Evolutionary conservation across 2,113 vertebrate species (phyloP), one percentile per base, ranked within the genome.

Genomic region (Tursiops truncatus): DNA sequence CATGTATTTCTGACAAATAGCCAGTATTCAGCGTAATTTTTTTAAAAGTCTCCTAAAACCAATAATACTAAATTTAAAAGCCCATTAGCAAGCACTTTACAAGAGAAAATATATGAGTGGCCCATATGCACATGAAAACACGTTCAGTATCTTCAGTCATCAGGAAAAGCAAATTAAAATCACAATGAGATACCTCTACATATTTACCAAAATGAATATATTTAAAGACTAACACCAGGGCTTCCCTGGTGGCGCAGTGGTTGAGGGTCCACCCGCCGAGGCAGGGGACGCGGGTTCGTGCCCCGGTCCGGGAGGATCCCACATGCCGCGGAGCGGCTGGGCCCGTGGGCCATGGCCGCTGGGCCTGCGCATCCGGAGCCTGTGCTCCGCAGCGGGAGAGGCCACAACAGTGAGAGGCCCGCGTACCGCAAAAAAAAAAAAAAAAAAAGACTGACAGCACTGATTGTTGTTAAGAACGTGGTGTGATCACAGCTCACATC

Each of bases 61-160:
- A 77, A n/a, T 60, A 53, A 71, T 67, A 44, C 73, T 91, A 79
- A 79, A 79, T 73, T 80, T 18, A 63, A 77, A 87, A 85, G 65
- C 20, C 36, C 9, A 70, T 25, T 53, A 79, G 33, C 17, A 73
- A 88, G 63, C 62, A 71, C 26, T 74, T 86, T 20, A 67, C 60
- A 74, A 74, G n/a, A 87, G 33, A 88, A 94, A 76, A 65, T 41
- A 25, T n/a, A 53, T 53, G 21, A 62, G 58, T 88, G 81, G 38
- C 28, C 63, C 63, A 20, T 4, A 44, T 44, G 21, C 81, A 71
- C 81, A 36, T 25, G 67, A 79, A 73, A 84, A 91, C 5, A 5
- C 33, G 4, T 13, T 76, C 26, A 21, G 65, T 2, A 50, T 80
- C 36, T 18, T 76, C n/a, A 47, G 50, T 83, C 65, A 93, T 88